Evolutionary conservation across 2,113 vertebrate genomes (phyloP).

Genomic region (Osmerus eperlanus): DNA sequence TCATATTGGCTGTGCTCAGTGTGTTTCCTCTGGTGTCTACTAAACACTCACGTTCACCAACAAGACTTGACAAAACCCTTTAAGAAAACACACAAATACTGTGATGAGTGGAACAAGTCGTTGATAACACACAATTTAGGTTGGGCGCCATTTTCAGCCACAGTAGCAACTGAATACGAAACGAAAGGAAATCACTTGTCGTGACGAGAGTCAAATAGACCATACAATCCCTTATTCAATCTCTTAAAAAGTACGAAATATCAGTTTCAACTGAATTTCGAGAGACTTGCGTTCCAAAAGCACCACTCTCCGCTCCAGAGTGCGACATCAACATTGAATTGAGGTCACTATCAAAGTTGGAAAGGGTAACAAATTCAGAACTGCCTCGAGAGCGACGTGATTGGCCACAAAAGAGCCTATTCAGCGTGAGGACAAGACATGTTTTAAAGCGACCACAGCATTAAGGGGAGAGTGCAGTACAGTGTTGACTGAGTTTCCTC

Average conservation of each 20-base stretch:
- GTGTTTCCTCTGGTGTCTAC: too few relatives aligned
- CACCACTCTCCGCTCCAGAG: background rate
- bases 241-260: background rate
- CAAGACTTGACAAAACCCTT: too few relatives aligned
- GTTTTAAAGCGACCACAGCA: constrained; percentile 29
- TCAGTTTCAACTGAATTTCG: background rate
- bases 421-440: constrained; percentile 34
- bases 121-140: too few relatives aligned
- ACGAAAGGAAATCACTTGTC: too few relatives aligned
- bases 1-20: too few relatives aligned
- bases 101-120: too few relatives aligned
- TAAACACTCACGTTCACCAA: too few relatives aligned
- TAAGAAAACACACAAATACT: too few relatives aligned
- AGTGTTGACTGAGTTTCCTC: background rate
- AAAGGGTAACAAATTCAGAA: background rate
- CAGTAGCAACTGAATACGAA: too few relatives aligned
- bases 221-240: too few relatives aligned
- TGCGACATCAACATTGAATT: constrained; percentile 15
- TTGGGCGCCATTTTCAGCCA: too few relatives aligned
- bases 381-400: constrained; percentile 23
- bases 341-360: constrained; percentile 12
- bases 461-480: constrained; percentile 19
- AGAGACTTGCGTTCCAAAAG: background rate
- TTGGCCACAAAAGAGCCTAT: constrained; percentile 33
- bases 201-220: too few relatives aligned